phyloP scores from a whole-genome alignment of 2,888 invertebrate genomes.

The Tenthredo mesomela region DNA sequence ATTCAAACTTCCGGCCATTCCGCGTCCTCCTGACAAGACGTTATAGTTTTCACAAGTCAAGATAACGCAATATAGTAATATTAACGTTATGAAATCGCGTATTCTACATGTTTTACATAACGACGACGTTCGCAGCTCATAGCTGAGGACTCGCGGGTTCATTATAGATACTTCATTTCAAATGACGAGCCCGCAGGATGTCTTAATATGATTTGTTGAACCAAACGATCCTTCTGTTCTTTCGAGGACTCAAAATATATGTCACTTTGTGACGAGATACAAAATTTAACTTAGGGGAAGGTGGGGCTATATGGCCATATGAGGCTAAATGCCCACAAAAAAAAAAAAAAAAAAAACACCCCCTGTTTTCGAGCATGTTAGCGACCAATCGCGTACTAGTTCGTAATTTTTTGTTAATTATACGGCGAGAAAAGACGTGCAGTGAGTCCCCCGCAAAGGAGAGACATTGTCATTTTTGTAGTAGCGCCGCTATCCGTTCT shows the following conservation, averaged over 20 bases:
- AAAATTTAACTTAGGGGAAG: neutral
- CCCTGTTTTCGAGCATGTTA: no score
- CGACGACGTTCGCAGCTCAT: neutral
- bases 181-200: neutral
- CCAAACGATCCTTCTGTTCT: neutral
- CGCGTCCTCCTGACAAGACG: neutral
- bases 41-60: neutral
- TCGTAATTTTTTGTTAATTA: no score
- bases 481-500: no score
- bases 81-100: neutral
- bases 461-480: no score
- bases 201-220: neutral
- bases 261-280: neutral
- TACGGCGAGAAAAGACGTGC: no score
- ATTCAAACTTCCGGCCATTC: neutral
- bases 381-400: no score
- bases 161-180: neutral
- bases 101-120: neutral
- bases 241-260: neutral
- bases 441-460: no score
- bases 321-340: no score
- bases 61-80: neutral
- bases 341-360: no score
- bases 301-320: no score
- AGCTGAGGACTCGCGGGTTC: neutral